phyloP scores from a whole-genome alignment of 64 coral and sea anemone species.

The Acropora yongei region DNA sequence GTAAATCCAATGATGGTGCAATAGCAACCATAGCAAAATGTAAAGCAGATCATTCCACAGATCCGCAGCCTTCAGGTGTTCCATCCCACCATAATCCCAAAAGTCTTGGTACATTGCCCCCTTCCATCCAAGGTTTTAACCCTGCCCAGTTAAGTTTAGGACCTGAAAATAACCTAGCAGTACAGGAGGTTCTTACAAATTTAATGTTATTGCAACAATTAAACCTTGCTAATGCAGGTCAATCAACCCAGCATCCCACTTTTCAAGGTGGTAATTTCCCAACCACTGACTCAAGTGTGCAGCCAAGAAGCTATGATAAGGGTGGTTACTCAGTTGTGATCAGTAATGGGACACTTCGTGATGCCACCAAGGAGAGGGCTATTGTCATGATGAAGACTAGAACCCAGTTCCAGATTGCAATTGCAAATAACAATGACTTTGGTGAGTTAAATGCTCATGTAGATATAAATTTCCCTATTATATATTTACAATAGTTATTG shows the following conservation, averaged over 20 bases:
- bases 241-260: no score
- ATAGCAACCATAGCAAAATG: no score
- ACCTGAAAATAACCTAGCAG: no score
- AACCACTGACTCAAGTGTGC: background rate
- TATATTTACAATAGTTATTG: no score
- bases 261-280: background rate
- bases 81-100: background rate
- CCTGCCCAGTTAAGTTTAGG: background rate
- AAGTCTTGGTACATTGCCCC: background rate
- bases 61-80: background rate
- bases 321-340: conserved; percentile 28
- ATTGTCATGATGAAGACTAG: conserved; percentile 35
- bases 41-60: background rate
- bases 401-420: background rate
- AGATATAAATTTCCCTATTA: no score
- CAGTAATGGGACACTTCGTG: background rate
- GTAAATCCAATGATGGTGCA: background rate
- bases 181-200: no score
- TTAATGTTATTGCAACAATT: no score
- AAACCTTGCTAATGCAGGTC: no score
- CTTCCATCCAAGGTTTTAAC: background rate
- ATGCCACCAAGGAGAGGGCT: background rate
- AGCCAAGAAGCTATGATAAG: background rate
- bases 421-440: conserved; percentile 4
- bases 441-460: background rate